Base-by-base conservation (phyloP, 2,797 vertebrate species). In the Manis crassicaudata region DNA sequence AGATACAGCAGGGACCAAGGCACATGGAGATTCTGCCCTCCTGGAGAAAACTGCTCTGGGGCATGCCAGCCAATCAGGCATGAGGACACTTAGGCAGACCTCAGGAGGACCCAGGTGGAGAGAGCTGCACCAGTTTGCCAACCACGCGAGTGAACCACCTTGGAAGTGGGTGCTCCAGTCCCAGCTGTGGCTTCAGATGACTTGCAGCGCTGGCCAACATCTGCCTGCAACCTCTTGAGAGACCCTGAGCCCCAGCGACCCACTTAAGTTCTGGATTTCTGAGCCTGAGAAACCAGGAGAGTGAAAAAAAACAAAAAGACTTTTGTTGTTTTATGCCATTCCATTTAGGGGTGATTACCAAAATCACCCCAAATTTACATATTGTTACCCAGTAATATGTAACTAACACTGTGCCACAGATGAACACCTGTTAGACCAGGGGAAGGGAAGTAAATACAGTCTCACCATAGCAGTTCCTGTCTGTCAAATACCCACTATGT, bases 291-390 rank as follows among this genome's bases (percentile, higher is more conserved):
- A 65, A 90, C 60, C 37, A 72, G n/a, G 32, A 70, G 25, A 79
- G 21, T 23, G 27, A 25, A 35, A 56, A 75, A 56, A 9, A 43
- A 73, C 54, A 54, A 50, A 32, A 88, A 63, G 29, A 91, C 46
- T 68, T 81, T 29, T n/a, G 5, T 72, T 88, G 18, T 80, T 82
- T 82, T 67, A 93, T 81, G 68, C 87, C 56, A 82, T 90, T 82
- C 91, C 73, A 62, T 68, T 85, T 79, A 6, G 43, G 79, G 75
- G 50, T 82, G 86, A 92, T 63, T 46, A 46, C 43, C 43, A 46
- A 46, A 46, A 46, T 9, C 43, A 46, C 43, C 43, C 43, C 43
- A 46, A 46, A 46, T 10, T 46, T 46, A 9, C 43, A 46, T 46
- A 46, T 80, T 35, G 46, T 76, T 83, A 79, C 56, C 79, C n/a